Evolutionary conservation across 2,888 invertebrate genomes (phyloP).

Genomic region (Clanis bilineata): DNA sequence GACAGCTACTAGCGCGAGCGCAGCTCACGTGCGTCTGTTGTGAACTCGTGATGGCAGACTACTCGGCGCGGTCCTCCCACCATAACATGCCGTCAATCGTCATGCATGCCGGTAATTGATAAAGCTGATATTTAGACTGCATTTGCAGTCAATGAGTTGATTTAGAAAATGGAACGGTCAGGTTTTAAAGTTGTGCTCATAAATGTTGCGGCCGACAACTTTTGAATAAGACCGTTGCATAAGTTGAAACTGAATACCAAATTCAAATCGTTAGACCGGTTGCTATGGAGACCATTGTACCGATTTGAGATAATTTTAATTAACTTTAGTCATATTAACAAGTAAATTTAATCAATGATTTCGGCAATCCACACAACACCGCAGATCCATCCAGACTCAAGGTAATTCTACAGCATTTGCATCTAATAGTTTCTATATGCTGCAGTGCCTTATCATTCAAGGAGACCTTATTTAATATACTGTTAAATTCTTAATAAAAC

Average conservation of each 20-base stretch:
- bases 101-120: background rate
- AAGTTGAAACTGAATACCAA: too few relatives aligned
- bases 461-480: background rate
- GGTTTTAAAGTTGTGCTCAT: background rate
- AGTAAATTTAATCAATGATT: too few relatives aligned
- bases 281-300: too few relatives aligned
- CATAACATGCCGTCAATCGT: background rate
- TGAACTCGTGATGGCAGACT: background rate
- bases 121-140: background rate
- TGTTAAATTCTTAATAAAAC: too few relatives aligned
- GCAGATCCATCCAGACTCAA: too few relatives aligned
- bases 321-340: too few relatives aligned
- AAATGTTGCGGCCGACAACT: background rate
- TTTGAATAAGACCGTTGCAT: too few relatives aligned
- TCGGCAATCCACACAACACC: too few relatives aligned
- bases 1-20: constrained; percentile 5
- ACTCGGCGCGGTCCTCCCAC: constrained; percentile 11
- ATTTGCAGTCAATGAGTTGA: background rate
- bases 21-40: constrained; percentile 7
- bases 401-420: too few relatives aligned
- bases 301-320: too few relatives aligned
- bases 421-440: background rate
- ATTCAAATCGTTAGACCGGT: too few relatives aligned
- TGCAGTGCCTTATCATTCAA: background rate
- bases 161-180: background rate